phyloP scores from a whole-genome alignment of 2,888 invertebrate species.

The Drosophila paramelanica region DNA sequence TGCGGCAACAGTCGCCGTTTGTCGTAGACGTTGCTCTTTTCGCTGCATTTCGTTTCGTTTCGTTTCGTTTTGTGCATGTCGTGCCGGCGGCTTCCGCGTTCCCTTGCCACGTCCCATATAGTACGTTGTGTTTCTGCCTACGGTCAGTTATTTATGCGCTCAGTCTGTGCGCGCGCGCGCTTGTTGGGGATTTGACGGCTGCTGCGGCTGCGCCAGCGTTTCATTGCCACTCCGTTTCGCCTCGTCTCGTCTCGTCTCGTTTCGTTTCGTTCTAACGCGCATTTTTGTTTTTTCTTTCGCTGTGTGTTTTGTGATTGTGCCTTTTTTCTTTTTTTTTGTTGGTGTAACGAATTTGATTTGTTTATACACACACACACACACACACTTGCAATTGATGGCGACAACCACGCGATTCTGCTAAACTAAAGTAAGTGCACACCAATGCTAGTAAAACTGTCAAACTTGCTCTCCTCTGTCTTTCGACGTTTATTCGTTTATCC shows the following conservation, averaged over 20 bases:
- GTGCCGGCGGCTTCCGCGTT: conserved; percentile 14
- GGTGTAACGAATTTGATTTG: conserved; percentile 34
- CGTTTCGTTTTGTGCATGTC: conserved; percentile 12
- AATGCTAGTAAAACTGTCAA: conserved; percentile 43
- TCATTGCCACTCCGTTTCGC: conserved; percentile 39
- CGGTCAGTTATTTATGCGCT: background rate
- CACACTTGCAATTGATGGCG: conserved; percentile 1
- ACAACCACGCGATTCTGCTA: conserved; percentile 3
- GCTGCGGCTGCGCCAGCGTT: conserved; percentile 44
- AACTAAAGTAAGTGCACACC: conserved; percentile 44
- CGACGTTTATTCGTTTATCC: background rate
- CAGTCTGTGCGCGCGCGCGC: conserved; percentile 53
- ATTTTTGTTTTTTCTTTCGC: conserved; percentile 37
- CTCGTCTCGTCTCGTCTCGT: background rate
- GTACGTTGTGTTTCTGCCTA: background rate
- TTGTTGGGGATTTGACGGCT: conserved; percentile 49
- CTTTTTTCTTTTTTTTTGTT: conserved; percentile 16
- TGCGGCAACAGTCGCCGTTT: conserved; percentile 74
- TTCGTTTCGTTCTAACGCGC: conserved; percentile 38
- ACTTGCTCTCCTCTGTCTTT: conserved; percentile 5
- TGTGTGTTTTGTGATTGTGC: conserved; percentile 32
- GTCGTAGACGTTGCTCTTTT: conserved; percentile 40
- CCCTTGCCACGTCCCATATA: background rate
- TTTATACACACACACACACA: background rate
- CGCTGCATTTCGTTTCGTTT: conserved; percentile 18